Percentiles rank a stretch among this genome's conserved stretches.
Evolutionary conservation across 1,140 invertebrate genomes (phyloP).

Genomic region (Scaptomyza pallida): DNA sequence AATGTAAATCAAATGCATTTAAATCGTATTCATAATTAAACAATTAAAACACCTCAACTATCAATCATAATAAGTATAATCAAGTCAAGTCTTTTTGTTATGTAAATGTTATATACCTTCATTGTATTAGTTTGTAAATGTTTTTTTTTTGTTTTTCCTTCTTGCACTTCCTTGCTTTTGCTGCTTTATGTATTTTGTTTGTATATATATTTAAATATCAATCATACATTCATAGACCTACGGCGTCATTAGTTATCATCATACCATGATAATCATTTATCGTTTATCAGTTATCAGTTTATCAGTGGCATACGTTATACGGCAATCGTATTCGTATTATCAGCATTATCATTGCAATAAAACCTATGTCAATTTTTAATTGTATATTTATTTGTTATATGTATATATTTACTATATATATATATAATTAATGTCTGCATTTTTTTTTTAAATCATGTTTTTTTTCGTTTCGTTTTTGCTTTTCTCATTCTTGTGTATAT

Average conservation of each 20-base stretch:
- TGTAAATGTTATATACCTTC: slow-evolving; percentile 73
- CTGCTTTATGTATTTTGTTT: slow-evolving; percentile 45
- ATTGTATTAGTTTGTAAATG: slow-evolving; percentile 68
- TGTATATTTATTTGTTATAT: slow-evolving; percentile 81
- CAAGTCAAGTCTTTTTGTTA: slow-evolving; percentile 81
- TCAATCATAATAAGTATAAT: slow-evolving; percentile 57
- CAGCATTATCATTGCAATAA: slow-evolving; percentile 68
- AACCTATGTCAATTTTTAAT: slow-evolving; percentile 75
- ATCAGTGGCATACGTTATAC: slow-evolving; percentile 31
- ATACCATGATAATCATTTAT: slow-evolving; percentile 15
- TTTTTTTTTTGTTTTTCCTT: slow-evolving; percentile 28
- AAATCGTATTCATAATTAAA: slow-evolving; percentile 18
- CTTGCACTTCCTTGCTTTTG: slow-evolving; percentile 39
- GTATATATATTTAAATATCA: slow-evolving; percentile 65
- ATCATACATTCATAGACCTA: slow-evolving; percentile 45
- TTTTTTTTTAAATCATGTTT: slow-evolving; percentile 22
- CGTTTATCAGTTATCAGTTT: slow-evolving; percentile 31
- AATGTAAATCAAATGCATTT: slow-evolving; percentile 33
- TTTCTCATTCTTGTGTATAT: slow-evolving; percentile 61
- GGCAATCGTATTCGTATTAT: slow-evolving; percentile 28
- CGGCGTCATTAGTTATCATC: slow-evolving; percentile 32
- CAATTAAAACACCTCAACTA: slow-evolving; percentile 47
- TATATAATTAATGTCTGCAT: slow-evolving; percentile 64
- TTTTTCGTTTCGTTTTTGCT: slow-evolving; percentile 26
- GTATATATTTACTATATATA: slow-evolving; percentile 71